phyloP scores from a whole-genome alignment of 2,797 vertebrate species.

The Aldrovandia affinis region DNA sequence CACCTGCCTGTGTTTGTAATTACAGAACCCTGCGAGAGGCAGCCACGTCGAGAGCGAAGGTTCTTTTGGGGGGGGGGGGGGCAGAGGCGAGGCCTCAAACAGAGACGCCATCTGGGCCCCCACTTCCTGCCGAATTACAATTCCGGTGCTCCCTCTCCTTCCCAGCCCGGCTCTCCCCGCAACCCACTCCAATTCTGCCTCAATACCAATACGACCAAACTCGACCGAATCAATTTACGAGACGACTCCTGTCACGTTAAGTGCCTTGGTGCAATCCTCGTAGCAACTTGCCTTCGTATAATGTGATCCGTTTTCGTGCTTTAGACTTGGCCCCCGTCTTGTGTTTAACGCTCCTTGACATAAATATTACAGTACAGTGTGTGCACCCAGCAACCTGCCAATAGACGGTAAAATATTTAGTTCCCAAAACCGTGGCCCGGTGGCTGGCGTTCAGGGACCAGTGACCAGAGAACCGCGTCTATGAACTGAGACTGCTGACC shows the following conservation, averaged over 20 bases:
- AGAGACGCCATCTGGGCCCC: slow-evolving; percentile 59
- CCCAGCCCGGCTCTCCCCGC: slow-evolving; percentile 12
- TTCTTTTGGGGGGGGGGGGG: slow-evolving; percentile 31
- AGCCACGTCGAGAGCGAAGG: slow-evolving; percentile 39
- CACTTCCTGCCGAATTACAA: slow-evolving; percentile 47
- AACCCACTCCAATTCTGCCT: slow-evolving; percentile 26
- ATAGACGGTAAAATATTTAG: not conserved
- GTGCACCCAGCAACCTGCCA: not conserved
- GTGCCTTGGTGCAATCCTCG: not conserved
- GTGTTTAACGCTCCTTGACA: not conserved
- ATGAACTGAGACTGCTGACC: not conserved
- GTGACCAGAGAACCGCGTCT: not conserved
- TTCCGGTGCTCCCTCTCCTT: not conserved
- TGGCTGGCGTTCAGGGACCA: not conserved
- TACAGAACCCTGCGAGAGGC: slow-evolving; percentile 53
- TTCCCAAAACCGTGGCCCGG: not conserved
- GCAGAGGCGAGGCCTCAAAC: slow-evolving; percentile 50
- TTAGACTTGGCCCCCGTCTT: not conserved
- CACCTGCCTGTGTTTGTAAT: slow-evolving; percentile 63
- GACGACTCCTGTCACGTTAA: not conserved
- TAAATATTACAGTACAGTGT: not conserved
- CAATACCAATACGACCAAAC: slow-evolving; percentile 5
- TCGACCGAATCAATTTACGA: not conserved
- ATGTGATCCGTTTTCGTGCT: not conserved
- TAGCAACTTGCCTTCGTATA: not conserved